A percentile compares a stretch with the other conserved stretches of the same genome.
Conservation (phyloP, 1,140 invertebrate genomes). For the Zaprionus nigranus region DNA sequence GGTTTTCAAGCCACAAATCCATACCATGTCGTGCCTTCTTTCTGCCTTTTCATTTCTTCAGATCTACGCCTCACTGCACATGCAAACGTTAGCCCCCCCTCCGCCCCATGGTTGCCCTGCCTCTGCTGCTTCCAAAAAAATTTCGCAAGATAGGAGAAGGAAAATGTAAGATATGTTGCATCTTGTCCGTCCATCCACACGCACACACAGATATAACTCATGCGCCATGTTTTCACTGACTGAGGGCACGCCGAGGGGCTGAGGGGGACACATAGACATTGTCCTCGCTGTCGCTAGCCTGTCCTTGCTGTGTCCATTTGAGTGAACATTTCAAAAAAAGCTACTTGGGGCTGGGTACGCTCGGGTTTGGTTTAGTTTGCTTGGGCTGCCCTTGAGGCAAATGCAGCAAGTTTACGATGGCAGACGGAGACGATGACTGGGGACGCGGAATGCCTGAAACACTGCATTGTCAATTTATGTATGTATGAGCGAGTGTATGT, state of each 20-base stretch:
- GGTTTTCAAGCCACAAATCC: constrained; percentile 72
- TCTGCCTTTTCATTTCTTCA: constrained; percentile 71
- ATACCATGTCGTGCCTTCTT: constrained; percentile 53
- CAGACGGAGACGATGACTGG: constrained; percentile 4
- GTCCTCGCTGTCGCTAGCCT: constrained; percentile 24
- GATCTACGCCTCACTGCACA: constrained; percentile 76
- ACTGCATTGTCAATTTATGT: constrained; percentile 56
- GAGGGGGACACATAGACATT: constrained; percentile 1
- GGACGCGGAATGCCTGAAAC: constrained; percentile 13
- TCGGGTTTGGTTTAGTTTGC: constrained; percentile 11
- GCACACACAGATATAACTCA: constrained; percentile 55
- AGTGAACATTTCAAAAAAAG: constrained; percentile 79
- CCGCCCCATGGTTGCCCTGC: background rate
- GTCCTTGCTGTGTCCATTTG: constrained; percentile 72
- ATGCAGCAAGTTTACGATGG: constrained; percentile 23
- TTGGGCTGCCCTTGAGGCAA: constrained; percentile 63
- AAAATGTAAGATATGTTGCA: constrained; percentile 59
- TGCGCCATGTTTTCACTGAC: constrained; percentile 55
- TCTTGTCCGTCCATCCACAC: constrained; percentile 12
- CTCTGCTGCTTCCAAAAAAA: background rate
- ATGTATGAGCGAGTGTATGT: constrained; percentile 4
- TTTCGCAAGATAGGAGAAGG: constrained; percentile 41
- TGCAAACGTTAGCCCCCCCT: constrained; percentile 60
- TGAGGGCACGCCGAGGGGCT: background rate
- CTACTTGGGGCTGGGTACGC: constrained; percentile 50